phyloP scores from a whole-genome alignment of 2,888 invertebrate genomes.

The Parthenolecanium corni region DNA sequence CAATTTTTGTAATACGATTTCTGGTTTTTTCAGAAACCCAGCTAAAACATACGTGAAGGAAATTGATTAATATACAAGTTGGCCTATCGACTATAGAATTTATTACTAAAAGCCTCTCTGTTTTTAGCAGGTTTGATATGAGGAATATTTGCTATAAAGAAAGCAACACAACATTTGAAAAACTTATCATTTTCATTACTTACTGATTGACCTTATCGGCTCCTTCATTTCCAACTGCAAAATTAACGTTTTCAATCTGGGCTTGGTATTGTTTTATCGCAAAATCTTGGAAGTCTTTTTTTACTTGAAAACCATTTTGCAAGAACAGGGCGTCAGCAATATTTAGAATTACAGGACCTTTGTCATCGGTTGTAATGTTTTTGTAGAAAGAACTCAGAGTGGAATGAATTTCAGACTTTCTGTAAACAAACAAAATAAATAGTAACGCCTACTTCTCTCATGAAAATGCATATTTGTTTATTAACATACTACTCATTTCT shows the following conservation, averaged over 20 bases:
- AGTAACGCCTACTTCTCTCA: too few relatives aligned
- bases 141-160: too few relatives aligned
- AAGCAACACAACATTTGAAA: too few relatives aligned
- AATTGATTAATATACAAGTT: too few relatives aligned
- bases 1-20: not conserved
- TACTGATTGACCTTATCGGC: not conserved
- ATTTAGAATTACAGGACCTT: slow-evolving; percentile 15
- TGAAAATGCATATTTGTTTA: too few relatives aligned
- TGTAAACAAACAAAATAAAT: not conserved
- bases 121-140: too few relatives aligned
- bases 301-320: slow-evolving; percentile 28
- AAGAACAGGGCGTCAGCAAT: slow-evolving; percentile 33
- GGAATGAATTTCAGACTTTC: not conserved
- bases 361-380: not conserved
- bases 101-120: too few relatives aligned
- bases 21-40: not conserved
- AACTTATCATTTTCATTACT: not conserved
- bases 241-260: slow-evolving; percentile 31
- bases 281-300: slow-evolving; percentile 27
- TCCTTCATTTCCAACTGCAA: not conserved
- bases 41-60: not conserved
- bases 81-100: too few relatives aligned
- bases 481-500: too few relatives aligned
- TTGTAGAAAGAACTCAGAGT: slow-evolving; percentile 26
- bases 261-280: slow-evolving; percentile 29